Evolutionary conservation across 2,797 vertebrate genomes (phyloP).

Genomic region (Artibeus jamaicensis): DNA sequence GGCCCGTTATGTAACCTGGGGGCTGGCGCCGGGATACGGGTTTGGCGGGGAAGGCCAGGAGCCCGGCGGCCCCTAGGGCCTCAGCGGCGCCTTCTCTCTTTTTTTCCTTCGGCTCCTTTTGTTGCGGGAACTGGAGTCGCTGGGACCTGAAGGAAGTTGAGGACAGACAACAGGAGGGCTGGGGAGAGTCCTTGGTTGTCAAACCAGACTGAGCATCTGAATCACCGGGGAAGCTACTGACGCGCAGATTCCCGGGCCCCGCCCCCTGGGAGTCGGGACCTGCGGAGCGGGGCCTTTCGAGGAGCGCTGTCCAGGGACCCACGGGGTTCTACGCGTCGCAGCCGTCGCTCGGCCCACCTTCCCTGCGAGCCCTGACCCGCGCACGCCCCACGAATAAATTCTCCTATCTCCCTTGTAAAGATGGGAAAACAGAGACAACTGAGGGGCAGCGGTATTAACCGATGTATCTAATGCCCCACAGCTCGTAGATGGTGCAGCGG

Average conservation of each 20-base stretch:
- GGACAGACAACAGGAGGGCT: background rate
- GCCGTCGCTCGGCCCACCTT: background rate
- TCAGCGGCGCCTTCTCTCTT: accelerated
- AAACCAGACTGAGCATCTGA: background rate
- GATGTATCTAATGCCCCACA: background rate
- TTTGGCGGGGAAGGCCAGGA: accelerated
- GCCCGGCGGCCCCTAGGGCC: accelerated
- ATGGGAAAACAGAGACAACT: background rate
- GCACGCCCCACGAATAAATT: background rate
- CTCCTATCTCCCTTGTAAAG: background rate
- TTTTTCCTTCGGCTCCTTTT: accelerated
- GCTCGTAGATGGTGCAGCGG: background rate
- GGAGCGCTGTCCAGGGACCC: accelerated
- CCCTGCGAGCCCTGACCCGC: background rate
- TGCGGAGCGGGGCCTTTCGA: background rate
- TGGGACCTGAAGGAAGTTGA: background rate
- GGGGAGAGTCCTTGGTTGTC: background rate
- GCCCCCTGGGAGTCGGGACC: background rate
- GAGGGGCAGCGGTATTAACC: background rate
- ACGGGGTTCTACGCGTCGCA: background rate
- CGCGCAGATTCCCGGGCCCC: background rate
- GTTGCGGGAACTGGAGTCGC: background rate
- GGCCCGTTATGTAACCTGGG: conserved; percentile 61
- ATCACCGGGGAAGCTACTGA: background rate
- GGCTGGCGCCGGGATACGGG: accelerated